Evolutionary conservation across 2,888 invertebrate genomes (phyloP), one percentile per base, ranked within the genome.

Genomic region (Trichopria drosophilae): DNA sequence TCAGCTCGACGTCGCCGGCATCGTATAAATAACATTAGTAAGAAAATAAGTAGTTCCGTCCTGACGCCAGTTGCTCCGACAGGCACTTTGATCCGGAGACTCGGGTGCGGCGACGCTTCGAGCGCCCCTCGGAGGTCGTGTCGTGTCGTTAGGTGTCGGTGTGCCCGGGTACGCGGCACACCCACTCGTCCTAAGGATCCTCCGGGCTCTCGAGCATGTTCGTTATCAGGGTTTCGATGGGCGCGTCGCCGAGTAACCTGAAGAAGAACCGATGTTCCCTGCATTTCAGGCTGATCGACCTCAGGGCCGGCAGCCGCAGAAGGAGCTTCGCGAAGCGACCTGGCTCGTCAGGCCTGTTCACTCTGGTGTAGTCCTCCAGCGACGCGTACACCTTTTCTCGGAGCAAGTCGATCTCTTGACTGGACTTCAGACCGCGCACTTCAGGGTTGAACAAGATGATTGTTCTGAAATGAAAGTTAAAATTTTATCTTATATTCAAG

Each of bases 401-500:
- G 44, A 97, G 82, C 46, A 86, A 80, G 65, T 93, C 91, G 6
- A 96, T 88, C 68, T 90, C 89, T 62, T 83, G 83, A 20, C 86
- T 84, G 48, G 88, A 87, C 70, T 88, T 87, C 63, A 99, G 79
- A 42, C 93, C 93, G 71, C 94, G 88, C 20, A 95, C 90, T 77
- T 94, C 94, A 83, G 97, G 95, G 80, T 98, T 98, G 77, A 92
- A 97, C 45, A 98, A 84, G 62, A 98, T 90, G 70, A 98, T 93
- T 53, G 94, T 90, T 50, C 69, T 65, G 42, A 4, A 26, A 36
- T 9, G 2, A 36, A 36, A 13, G 3, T 13, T 13, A 39, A 13
- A 22, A 37, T 19, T 10, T 6, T 6, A 7, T 39, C 5, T 26
- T 39, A 16, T 7, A 20, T 32, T 32, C 19, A 13, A n/a, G n/a